Base-by-base conservation (phyloP, 2,888 invertebrate genomes). In the Nezara viridula region DNA sequence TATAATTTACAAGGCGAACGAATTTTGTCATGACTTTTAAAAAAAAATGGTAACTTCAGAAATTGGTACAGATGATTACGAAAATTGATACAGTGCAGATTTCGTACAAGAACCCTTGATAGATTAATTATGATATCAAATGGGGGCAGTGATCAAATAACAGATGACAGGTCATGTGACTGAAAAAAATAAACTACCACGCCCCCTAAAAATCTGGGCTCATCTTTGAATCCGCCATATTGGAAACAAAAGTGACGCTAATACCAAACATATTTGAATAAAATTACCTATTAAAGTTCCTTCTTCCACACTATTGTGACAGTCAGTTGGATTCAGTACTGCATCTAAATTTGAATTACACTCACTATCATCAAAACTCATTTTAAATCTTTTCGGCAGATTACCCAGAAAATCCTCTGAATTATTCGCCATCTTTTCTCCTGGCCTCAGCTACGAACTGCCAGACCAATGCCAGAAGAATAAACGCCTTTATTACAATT, bases 351-450 rank as follows among this genome's bases (percentile, higher is more conserved):
- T 90, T 85, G 90, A 89, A 89, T 66, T 89, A 55, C 89, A 90
- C 89, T 86, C 85, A 60, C 49, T 85, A 44, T 85, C 86, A 14
- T 85, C 86, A 86, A 89, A 86, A 89, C 89, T 86, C 47, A 90
- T 86, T 81, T 90, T 86, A 87, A 89, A 88, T 90, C 90, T 73
- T 77, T 93, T 89, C 92, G 92, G 92, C 91, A 93, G 93, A 91
- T 92, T 92, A 92, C 92, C 92, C 91, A 93, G 92, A 91, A 92
- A 92, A 91, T 92, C 92, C 92, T 93, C 93, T 92, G 92, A 92
- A 91, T 92, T 91, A 91, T 93, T 93, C 93, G 93, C 93, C 93
- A 93, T 93, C 92, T 93, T 93, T 89, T 87, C 81, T 55, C 49
- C 66, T 52, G 50, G 90, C 49, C 27, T 81, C 88, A 32, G 81